Percentiles rank a stretch among this genome's conserved stretches.
Evolutionary conservation across 2,888 invertebrate genomes (phyloP).

Genomic region (Hanleya hanleyi): DNA sequence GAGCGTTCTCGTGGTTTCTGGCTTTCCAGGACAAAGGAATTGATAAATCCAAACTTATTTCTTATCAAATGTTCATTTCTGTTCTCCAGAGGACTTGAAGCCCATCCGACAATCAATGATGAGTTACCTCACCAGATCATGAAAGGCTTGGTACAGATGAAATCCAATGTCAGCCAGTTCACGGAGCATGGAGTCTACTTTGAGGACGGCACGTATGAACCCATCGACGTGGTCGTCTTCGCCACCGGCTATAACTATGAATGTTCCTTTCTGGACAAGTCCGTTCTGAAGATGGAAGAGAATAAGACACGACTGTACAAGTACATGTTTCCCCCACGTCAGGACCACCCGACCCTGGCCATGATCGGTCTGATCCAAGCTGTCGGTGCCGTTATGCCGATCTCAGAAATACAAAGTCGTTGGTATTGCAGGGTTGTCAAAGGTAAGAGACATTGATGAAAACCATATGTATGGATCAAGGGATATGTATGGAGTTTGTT

Average conservation of each 20-base stretch:
- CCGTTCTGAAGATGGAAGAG: constrained; percentile 52
- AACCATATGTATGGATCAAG: too few relatives aligned
- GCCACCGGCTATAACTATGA: constrained; percentile 74
- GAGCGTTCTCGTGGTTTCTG: too few relatives aligned
- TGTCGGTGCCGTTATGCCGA: constrained; percentile 74
- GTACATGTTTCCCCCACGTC: constrained; percentile 71
- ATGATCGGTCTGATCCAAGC: constrained; percentile 73
- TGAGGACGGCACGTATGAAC: constrained; percentile 60
- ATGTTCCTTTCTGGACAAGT: constrained; percentile 64
- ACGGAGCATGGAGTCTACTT: constrained; percentile 59
- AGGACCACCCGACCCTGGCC: constrained; percentile 66
- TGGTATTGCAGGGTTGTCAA: constrained; percentile 61
- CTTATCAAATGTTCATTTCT: not conserved
- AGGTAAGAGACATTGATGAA: constrained; percentile 44
- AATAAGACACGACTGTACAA: constrained; percentile 72
- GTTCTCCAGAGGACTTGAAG: constrained; percentile 56
- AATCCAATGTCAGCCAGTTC: constrained; percentile 64
- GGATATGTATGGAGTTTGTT: not conserved
- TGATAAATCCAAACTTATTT: too few relatives aligned
- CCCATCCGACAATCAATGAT: constrained; percentile 74
- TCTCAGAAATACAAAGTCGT: constrained; percentile 73
- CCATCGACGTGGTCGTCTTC: constrained; percentile 70
- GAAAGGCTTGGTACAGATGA: constrained; percentile 68
- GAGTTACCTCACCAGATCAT: constrained; percentile 74
- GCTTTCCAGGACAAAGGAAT: too few relatives aligned